These are phyloP conservation scores for Metridium senile DNA, from an alignment of 92 coral and sea anemone genomes.

Conservation along the genomic window DNA sequence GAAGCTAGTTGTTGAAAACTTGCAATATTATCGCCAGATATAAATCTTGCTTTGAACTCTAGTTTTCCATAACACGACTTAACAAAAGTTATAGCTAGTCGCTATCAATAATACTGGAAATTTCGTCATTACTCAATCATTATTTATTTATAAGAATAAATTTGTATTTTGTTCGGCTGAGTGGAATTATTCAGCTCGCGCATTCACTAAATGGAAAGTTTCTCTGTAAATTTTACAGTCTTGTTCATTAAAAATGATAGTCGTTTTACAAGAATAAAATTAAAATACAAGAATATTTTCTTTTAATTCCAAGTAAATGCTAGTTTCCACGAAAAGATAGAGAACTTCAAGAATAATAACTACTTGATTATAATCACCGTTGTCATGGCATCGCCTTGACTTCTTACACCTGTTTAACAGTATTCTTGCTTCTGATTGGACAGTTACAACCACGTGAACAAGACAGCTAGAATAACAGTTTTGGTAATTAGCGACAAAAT, in stretches of 20 bases:
- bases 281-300: background rate
- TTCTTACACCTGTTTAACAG: slow-evolving; percentile 25
- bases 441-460: background rate
- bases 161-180: slow-evolving; percentile 9
- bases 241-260: no score
- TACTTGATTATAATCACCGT: background rate
- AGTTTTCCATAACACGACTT: slow-evolving; percentile 9
- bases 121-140: slow-evolving; percentile 25
- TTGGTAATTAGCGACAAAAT: background rate
- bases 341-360: background rate
- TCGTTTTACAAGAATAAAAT: no score
- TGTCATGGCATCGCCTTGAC: slow-evolving; percentile 7
- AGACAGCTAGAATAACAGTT: background rate
- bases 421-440: slow-evolving; percentile 11
- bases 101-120: slow-evolving; percentile 12
- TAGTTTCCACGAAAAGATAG: slow-evolving; percentile 1
- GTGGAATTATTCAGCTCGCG: background rate
- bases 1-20: no score
- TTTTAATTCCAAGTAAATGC: background rate
- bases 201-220: background rate
- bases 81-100: slow-evolving; percentile 1
- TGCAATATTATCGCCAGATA: background rate
- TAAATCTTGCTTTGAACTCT: background rate
- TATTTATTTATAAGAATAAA: slow-evolving; percentile 31
- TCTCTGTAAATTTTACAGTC: no score